Evolutionary conservation across 2,888 invertebrate species (phyloP), one percentile per base, ranked within the genome.

Genomic region (Coenonympha glycerion): DNA sequence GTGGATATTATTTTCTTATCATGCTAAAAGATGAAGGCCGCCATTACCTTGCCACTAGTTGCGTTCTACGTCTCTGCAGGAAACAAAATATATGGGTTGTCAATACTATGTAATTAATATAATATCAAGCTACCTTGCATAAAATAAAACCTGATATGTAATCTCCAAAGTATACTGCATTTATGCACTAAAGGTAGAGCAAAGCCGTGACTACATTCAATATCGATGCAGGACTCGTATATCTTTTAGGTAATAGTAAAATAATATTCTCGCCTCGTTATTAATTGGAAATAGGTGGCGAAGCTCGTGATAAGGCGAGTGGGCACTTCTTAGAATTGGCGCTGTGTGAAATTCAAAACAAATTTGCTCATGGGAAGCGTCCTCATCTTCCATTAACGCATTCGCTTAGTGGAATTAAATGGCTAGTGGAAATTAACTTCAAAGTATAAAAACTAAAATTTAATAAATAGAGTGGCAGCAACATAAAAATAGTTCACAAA

Each of bases 401-500:
- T 82, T 84, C 79, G 75, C 75, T 77, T 76, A 72, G 83, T 83
- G 85, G 72, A 69, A 73, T 76, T 66, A 76, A 76, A 82, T 78
- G 82, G 79, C 84, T 80, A 79, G 85, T 87, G 81, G 79, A 77
- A 74, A 79, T 76, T 73, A 81, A 82, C 78, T 74, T 78, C 73
- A 78, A 83, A 82, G 76, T 73, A 84, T 77, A 74, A 77, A 71
- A 85, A 84, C 81, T 81, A 81, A 84, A 85, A 68, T 73, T 71
- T 74, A 81, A 79, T 70, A 83, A 81, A 84, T 79, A 71, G 75
- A 85, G 85, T 87, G 84, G 86, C 86, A 84, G 85, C 85, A 86
- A 87, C 87, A 83, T 76, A 86, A 87, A 84, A 84, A 76, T 79
- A 86, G 83, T 83, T 85, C 81, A 82, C 81, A 86, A 86, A 87